phyloP scores from a whole-genome alignment of 2,888 invertebrate genomes.

The Melanotus villosus region DNA sequence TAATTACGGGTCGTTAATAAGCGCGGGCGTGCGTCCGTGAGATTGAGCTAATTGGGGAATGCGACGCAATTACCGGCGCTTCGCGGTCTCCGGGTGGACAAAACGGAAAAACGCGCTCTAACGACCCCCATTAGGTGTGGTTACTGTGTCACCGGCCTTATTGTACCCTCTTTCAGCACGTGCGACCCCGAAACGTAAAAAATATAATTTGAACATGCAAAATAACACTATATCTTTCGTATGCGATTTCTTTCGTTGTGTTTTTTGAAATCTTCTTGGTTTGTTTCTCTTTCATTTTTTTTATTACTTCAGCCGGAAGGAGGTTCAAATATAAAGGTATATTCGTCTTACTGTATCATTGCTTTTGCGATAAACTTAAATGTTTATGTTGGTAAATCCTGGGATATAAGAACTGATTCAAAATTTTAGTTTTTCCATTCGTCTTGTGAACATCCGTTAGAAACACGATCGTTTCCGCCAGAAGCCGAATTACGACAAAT shows the following conservation, averaged over 20 bases:
- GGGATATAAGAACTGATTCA: slow-evolving; percentile 20
- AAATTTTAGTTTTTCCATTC: slow-evolving; percentile 26
- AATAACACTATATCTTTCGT: neutral
- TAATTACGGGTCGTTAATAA: slow-evolving; percentile 62
- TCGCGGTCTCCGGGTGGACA: slow-evolving; percentile 49
- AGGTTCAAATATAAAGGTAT: no score
- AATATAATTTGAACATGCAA: slow-evolving; percentile 16
- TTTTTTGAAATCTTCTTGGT: neutral
- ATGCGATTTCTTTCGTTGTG: neutral
- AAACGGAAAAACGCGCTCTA: slow-evolving; percentile 55
- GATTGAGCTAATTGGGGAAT: slow-evolving; percentile 64
- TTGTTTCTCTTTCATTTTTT: no score
- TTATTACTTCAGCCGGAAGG: no score
- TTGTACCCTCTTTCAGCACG: slow-evolving; percentile 39
- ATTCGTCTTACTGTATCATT: slow-evolving; percentile 1
- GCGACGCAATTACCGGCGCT: slow-evolving; percentile 60
- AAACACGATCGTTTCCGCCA: slow-evolving; percentile 26
- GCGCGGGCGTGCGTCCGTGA: slow-evolving; percentile 59
- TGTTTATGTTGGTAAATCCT: slow-evolving; percentile 16
- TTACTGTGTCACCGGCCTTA: slow-evolving; percentile 54
- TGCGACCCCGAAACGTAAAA: slow-evolving; percentile 33
- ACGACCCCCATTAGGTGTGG: slow-evolving; percentile 57
- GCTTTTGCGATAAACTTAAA: slow-evolving; percentile 9
- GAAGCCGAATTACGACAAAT: slow-evolving; percentile 39
- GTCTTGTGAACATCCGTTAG: slow-evolving; percentile 31